Percentiles rank a stretch among this genome's conserved stretches.
phyloP scores from a whole-genome alignment of 2,113 vertebrate genomes.

The Chaetodon trifascialis region DNA sequence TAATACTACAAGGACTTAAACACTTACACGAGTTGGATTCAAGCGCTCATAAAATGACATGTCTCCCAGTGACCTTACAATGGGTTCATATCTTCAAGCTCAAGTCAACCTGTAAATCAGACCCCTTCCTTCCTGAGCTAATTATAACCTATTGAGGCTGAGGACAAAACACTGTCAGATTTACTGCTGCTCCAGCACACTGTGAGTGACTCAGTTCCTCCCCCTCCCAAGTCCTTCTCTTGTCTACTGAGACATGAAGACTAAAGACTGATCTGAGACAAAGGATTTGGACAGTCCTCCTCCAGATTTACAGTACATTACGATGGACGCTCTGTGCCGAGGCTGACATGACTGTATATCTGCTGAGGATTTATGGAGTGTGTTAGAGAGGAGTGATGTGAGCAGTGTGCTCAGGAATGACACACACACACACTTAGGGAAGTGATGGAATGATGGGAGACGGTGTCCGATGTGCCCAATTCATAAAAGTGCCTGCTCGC shows the following conservation, averaged over 20 bases:
- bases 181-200: conserved; percentile 61
- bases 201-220: conserved; percentile 40
- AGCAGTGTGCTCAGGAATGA: conserved; percentile 49
- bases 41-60: conserved; percentile 3
- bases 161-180: conserved; percentile 73
- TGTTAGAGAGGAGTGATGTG: conserved; percentile 64
- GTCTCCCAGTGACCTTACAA: conserved; percentile 40
- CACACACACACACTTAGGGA: conserved; percentile 63
- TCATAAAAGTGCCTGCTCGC: conserved; percentile 63
- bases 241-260: conserved; percentile 54
- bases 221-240: conserved; percentile 29
- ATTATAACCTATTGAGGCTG: conserved; percentile 67
- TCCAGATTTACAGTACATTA: conserved; percentile 73
- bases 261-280: conserved; percentile 66
- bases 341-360: conserved; percentile 70
- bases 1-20: not conserved
- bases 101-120: conserved; percentile 63
- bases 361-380: conserved; percentile 71
- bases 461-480: conserved; percentile 34
- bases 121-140: conserved; percentile 37
- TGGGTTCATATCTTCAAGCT: conserved; percentile 36
- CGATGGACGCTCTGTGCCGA: conserved; percentile 43
- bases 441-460: conserved; percentile 69
- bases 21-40: conserved; percentile 17
- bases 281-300: conserved; percentile 53